phyloP scores from a whole-genome alignment of 2,888 invertebrate species.

The Emesis russula region DNA sequence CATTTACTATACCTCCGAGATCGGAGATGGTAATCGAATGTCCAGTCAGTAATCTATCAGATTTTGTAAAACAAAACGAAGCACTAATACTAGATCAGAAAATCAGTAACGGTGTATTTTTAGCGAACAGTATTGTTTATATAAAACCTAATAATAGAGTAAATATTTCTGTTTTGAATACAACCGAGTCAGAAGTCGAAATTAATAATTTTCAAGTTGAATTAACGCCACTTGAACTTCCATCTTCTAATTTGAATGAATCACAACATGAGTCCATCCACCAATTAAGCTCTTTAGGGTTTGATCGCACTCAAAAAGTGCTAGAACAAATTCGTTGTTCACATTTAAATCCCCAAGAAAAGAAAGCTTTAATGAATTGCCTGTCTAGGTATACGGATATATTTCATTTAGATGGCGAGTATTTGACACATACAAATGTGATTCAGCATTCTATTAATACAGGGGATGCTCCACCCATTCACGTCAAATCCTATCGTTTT shows the following conservation, averaged over 20 bases:
- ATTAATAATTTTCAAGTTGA: slow-evolving; percentile 44
- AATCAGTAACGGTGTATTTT: slow-evolving; percentile 52
- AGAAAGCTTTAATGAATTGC: slow-evolving; percentile 41
- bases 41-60: slow-evolving; percentile 35
- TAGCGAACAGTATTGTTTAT: slow-evolving; percentile 65
- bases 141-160: slow-evolving; percentile 68
- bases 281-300: slow-evolving; percentile 11
- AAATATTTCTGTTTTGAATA: slow-evolving; percentile 71
- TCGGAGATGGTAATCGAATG: slow-evolving; percentile 40
- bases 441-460: slow-evolving; percentile 66
- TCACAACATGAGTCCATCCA: background rate
- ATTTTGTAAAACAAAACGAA: slow-evolving; percentile 36
- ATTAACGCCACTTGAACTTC: background rate
- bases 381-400: slow-evolving; percentile 3
- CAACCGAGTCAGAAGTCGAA: slow-evolving; percentile 47
- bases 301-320: background rate
- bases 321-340: slow-evolving; percentile 26
- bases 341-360: slow-evolving; percentile 46
- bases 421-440: slow-evolving; percentile 39
- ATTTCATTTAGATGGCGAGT: slow-evolving; percentile 33
- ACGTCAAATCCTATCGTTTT: slow-evolving; percentile 78
- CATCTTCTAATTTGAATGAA: background rate
- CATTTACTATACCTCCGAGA: slow-evolving; percentile 41
- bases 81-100: slow-evolving; percentile 54
- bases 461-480: slow-evolving; percentile 64